Evolutionary conservation across 2,888 invertebrate species (phyloP).

Genomic region (Boloria selene): DNA sequence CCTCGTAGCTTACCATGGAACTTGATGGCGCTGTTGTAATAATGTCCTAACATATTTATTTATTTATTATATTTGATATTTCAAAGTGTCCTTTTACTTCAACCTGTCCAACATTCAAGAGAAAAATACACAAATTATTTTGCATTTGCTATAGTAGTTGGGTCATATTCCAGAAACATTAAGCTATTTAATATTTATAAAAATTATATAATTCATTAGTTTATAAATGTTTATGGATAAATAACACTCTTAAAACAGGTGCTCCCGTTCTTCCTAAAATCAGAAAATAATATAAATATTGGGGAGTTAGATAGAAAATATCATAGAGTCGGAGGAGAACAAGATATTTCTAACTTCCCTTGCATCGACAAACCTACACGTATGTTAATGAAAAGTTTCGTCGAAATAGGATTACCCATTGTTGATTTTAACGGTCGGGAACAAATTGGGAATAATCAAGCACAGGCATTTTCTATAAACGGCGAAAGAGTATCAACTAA

Average conservation of each 20-base stretch:
- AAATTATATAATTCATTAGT: not conserved
- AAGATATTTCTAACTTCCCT: constrained; percentile 82
- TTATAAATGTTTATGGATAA: not conserved
- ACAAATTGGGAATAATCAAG: constrained; percentile 81
- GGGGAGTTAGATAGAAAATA: constrained; percentile 74
- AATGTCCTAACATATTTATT: too few species aligned
- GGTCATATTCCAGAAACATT: too few species aligned
- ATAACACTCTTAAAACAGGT: constrained; percentile 54
- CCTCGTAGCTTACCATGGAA: too few species aligned
- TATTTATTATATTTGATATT: too few species aligned
- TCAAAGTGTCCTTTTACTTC: too few species aligned
- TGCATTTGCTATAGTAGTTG: too few species aligned
- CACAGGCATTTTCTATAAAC: constrained; percentile 79
- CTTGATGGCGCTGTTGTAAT: too few species aligned
- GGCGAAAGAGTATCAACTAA: constrained; percentile 84
- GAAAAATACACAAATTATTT: too few species aligned
- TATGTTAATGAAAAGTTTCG: constrained; percentile 79
- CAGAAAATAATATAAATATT: constrained; percentile 81
- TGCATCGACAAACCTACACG: constrained; percentile 82
- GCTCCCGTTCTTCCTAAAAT: constrained; percentile 86
- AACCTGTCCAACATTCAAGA: too few species aligned
- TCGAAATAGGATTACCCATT: constrained; percentile 80
- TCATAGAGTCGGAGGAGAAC: constrained; percentile 83
- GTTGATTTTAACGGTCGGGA: constrained; percentile 79
- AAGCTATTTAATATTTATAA: too few species aligned